phyloP scores from a whole-genome alignment of 2,113 vertebrate genomes.

The Labrus mixtus region DNA sequence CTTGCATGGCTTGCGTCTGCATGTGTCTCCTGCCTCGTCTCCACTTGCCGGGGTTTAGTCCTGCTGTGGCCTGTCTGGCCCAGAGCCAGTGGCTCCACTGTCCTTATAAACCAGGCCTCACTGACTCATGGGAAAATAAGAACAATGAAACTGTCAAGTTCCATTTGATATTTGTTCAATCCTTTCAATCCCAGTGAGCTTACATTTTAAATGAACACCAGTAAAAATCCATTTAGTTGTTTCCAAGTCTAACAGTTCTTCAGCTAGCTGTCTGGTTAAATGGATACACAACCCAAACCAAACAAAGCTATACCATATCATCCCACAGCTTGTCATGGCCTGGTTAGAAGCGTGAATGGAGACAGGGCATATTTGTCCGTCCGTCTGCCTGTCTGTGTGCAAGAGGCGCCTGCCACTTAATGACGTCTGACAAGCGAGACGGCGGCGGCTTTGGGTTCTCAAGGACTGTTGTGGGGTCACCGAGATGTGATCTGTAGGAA shows the following conservation, averaged over 20 bases:
- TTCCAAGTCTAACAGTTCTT: constrained; percentile 6
- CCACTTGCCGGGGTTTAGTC: constrained; percentile 43
- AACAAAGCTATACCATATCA: constrained; percentile 1
- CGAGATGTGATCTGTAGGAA: constrained; percentile 73
- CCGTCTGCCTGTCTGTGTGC: constrained; percentile 59
- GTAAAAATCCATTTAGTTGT: constrained; percentile 1
- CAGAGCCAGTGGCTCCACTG: constrained; percentile 44
- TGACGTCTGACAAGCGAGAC: constrained; percentile 74
- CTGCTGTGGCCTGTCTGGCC: constrained; percentile 62
- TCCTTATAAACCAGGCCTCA: constrained; percentile 37
- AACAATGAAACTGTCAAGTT: constrained; percentile 42
- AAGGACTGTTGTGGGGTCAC: constrained; percentile 75
- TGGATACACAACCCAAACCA: constrained; percentile 1
- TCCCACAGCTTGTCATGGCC: constrained; percentile 13
- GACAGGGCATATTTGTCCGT: constrained; percentile 51
- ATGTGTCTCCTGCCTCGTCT: constrained; percentile 62
- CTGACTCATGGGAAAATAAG: constrained; percentile 13
- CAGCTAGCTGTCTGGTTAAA: background rate
- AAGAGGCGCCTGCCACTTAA: constrained; percentile 75
- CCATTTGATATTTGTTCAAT: constrained; percentile 30
- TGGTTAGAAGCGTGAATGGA: constrained; percentile 37
- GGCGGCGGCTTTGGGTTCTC: constrained; percentile 66
- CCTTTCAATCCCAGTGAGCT: background rate
- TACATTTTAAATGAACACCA: constrained; percentile 10
- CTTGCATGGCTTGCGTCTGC: constrained; percentile 64